phyloP scores from a whole-genome alignment of 64 coral and sea anemone genomes.

The Pocillopora verrucosa region DNA sequence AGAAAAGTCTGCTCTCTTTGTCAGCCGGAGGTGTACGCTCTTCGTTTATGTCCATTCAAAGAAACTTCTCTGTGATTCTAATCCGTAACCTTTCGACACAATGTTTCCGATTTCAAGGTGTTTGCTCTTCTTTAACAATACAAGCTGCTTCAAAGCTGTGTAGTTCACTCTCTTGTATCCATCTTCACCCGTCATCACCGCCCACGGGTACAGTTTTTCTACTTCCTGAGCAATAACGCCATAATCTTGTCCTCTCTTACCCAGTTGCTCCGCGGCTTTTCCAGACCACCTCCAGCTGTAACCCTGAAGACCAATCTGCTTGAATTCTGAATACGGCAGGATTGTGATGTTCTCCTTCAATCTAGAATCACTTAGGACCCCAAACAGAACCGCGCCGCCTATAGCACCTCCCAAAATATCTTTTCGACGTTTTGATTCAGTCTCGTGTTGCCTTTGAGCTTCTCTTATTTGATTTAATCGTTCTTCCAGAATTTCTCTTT shows the following conservation, averaged over 20 bases:
- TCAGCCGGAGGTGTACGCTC: too few species aligned
- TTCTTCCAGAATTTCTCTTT: constrained; percentile 20
- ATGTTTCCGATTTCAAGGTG: too few species aligned
- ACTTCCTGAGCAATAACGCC: constrained; percentile 52
- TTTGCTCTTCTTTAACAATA: background rate
- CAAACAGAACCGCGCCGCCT: background rate
- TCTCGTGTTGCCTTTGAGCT: background rate
- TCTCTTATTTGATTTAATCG: background rate
- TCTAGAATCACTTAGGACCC: constrained; percentile 14
- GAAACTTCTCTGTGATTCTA: too few species aligned
- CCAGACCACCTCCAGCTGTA: constrained; percentile 35
- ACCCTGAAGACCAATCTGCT: constrained; percentile 37
- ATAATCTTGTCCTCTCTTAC: constrained; percentile 1
- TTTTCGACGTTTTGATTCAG: constrained; percentile 2
- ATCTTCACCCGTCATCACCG: background rate
- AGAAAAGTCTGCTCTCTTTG: too few species aligned
- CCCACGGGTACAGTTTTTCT: constrained; percentile 23
- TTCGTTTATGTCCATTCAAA: too few species aligned
- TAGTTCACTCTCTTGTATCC: constrained; percentile 47
- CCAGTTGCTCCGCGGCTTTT: constrained; percentile 3
- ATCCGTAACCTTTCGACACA: too few species aligned
- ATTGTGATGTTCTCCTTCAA: constrained; percentile 47
- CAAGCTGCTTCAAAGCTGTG: background rate
- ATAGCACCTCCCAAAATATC: background rate
- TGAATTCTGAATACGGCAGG: constrained; percentile 22